Base-by-base conservation (phyloP, 1,140 invertebrate genomes). In the Heliconius hewitsoni region DNA sequence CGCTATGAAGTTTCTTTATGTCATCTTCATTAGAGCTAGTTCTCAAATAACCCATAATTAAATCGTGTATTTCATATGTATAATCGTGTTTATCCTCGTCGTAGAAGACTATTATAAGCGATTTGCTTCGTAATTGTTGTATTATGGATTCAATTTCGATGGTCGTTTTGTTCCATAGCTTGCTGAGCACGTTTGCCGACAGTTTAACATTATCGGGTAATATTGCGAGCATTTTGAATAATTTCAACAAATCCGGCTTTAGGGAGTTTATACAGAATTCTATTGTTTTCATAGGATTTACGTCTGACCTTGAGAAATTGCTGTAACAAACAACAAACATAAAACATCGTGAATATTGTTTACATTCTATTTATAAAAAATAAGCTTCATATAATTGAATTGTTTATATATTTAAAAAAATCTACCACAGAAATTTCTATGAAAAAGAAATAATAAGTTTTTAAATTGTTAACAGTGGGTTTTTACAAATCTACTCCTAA, bases 241-340 rank as follows among this genome's bases (percentile, higher is more conserved):
- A 76, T 3, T 86, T 83, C 5, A 91, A 66, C 8, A 92, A 86
- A 55, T 91, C 85, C 0, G 85, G 81, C 77, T 89, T 85, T 8
- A 94, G 74, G 0, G 90, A 90, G 82, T 92, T 91, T 27, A 94
- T 89, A 76, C 93, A 94, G 19, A 94, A 83, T 85, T 93, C 89
- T 72, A 93, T 88, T 9, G 93, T 86, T 81, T 93, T 93, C 83
- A 90, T 90, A 19, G 85, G 89, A 23, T 92, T 89, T 37, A 87
- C 83, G 27, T 87, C 85, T 57, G 86, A 82, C 74, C 81, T 84
- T 75, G 84, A 76, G 77, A 89, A 81, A 77, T 89, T 90, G 85
- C n/a, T 86, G 83, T 72, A 23, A 23, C 23, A 23, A 23, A 23
- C 23, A 23, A 23, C 23, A 23, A 0, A 23, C 23, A 34, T 34